Conservation (phyloP, 92 coral and sea anemone species). For the Phenganax stokvisi region DNA sequence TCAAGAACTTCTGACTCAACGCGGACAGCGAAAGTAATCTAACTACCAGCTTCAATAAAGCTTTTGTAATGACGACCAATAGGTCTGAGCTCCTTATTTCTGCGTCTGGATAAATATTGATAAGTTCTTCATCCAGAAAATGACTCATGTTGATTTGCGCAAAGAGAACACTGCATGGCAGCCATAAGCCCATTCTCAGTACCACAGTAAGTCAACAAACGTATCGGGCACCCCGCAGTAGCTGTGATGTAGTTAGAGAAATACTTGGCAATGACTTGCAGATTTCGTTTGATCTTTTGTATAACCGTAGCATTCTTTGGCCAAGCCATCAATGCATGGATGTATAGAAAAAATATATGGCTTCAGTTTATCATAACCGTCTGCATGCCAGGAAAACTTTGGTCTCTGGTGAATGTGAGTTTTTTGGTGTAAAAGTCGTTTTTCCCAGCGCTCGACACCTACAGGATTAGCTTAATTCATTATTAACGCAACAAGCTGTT, state of each 20-base stretch:
- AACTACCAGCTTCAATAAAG: slow-evolving; percentile 61
- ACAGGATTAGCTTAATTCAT: slow-evolving; percentile 47
- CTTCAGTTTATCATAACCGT: slow-evolving; percentile 56
- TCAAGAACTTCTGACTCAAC: slow-evolving; percentile 54
- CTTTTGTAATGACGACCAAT: slow-evolving; percentile 54
- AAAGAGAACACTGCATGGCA: slow-evolving; percentile 58
- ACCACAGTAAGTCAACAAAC: slow-evolving; percentile 54
- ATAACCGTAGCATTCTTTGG: slow-evolving; percentile 55
- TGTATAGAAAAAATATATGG: slow-evolving; percentile 63
- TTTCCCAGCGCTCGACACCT: slow-evolving; percentile 44
- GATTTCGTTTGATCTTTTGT: slow-evolving; percentile 60
- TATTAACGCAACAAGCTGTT: slow-evolving; percentile 37
- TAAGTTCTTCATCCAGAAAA: slow-evolving; percentile 52
- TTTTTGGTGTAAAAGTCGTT: slow-evolving; percentile 38
- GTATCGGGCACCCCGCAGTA: slow-evolving; percentile 51
- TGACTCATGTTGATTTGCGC: slow-evolving; percentile 55
- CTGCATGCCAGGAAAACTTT: slow-evolving; percentile 62
- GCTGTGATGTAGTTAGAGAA: slow-evolving; percentile 50
- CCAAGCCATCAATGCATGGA: slow-evolving; percentile 61
- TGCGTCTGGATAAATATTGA: slow-evolving; percentile 49
- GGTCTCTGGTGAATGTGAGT: slow-evolving; percentile 51
- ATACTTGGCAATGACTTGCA: slow-evolving; percentile 45
- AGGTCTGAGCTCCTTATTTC: slow-evolving; percentile 57
- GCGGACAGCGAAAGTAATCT: slow-evolving; percentile 33
- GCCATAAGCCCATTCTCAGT: slow-evolving; percentile 58